Percentiles rank a stretch among this genome's conserved stretches.
Conservation (phyloP, 64 coral and sea anemone species). For the Dendronephthya gigantea region DNA sequence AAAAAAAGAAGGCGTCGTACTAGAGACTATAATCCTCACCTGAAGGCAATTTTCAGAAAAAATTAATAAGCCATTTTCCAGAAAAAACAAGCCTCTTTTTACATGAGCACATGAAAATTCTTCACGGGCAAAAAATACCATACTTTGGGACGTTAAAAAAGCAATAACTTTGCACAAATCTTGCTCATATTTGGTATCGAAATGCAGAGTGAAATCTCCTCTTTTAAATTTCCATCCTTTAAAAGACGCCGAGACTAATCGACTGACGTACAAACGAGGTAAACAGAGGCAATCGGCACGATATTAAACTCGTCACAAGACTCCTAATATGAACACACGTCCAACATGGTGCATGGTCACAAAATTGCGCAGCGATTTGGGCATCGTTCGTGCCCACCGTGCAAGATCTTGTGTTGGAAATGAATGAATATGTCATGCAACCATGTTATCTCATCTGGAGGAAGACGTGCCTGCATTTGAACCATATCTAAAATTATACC, state of each 20-base stretch:
- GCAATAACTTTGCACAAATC: background rate
- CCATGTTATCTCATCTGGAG: too few relatives aligned
- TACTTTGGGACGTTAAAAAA: background rate
- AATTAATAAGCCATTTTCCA: background rate
- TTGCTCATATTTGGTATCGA: background rate
- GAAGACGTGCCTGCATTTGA: too few relatives aligned
- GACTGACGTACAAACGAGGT: background rate
- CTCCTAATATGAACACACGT: background rate
- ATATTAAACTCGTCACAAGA: background rate
- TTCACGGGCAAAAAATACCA: background rate
- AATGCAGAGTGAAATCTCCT: background rate
- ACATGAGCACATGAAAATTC: background rate
- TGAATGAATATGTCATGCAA: too few relatives aligned
- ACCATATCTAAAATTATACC: too few relatives aligned
- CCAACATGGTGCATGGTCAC: too few relatives aligned
- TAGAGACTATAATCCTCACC: background rate
- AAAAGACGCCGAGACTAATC: background rate
- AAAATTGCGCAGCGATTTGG: too few relatives aligned
- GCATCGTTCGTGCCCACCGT: too few relatives aligned
- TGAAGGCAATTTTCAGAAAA: background rate
- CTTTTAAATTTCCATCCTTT: background rate
- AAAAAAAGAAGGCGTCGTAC: background rate
- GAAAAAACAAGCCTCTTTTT: background rate
- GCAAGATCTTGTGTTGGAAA: too few relatives aligned
- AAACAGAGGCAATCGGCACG: background rate